Conservation (phyloP, 2,113 vertebrate species). For the Elgaria multicarinata region DNA sequence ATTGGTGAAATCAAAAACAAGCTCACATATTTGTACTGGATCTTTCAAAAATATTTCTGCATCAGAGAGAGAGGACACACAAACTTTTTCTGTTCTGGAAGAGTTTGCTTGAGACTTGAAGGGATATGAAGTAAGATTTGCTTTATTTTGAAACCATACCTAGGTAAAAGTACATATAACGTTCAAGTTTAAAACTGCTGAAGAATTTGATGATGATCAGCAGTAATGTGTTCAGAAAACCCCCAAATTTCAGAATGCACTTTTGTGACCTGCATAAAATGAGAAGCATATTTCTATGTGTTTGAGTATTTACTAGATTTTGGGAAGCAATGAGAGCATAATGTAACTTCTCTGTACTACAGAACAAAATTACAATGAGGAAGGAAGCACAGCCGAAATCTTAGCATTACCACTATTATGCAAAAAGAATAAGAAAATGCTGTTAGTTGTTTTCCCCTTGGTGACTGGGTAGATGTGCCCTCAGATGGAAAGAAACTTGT, state of each 20-base stretch:
- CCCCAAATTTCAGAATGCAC: constrained; percentile 41
- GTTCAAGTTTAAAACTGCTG: constrained; percentile 32
- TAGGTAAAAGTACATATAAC: constrained; percentile 52
- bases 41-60: constrained; percentile 12
- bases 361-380: constrained; percentile 82
- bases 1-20: neutral
- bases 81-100: constrained; percentile 26
- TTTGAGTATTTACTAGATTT: constrained; percentile 63
- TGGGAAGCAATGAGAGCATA: constrained; percentile 70
- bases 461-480: constrained; percentile 75
- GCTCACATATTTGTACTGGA: neutral
- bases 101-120: neutral
- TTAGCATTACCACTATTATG: constrained; percentile 82
- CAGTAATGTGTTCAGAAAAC: neutral
- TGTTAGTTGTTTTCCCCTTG: constrained; percentile 76
- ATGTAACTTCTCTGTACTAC: constrained; percentile 79
- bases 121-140: constrained; percentile 43
- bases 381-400: constrained; percentile 84
- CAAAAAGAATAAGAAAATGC: constrained; percentile 73
- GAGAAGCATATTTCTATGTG: constrained; percentile 47
- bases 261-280: constrained; percentile 37
- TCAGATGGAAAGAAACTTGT: constrained; percentile 89
- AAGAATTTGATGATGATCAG: constrained; percentile 50
- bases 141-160: constrained; percentile 59
- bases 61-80: neutral